Percentiles rank a stretch among this genome's conserved stretches.
These are phyloP conservation scores for Sander vitreus DNA, from an alignment of 2,113 vertebrate genomes.

Conservation along the genomic window DNA sequence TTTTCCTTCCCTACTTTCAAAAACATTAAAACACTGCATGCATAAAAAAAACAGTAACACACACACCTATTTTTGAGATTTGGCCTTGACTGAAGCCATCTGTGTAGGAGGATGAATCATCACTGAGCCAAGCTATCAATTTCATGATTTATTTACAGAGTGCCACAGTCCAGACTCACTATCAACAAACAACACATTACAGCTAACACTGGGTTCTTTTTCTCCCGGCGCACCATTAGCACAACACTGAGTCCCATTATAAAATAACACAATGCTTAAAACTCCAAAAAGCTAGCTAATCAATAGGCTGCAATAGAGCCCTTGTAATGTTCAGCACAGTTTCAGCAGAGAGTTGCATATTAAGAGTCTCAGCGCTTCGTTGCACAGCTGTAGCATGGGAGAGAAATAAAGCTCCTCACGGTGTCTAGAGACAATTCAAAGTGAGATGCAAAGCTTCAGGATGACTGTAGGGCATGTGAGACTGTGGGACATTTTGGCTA, in stretches of 20 bases:
- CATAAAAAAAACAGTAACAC: background rate
- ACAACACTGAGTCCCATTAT: slow-evolving; percentile 29
- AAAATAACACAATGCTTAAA: slow-evolving; percentile 44
- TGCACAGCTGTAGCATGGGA: slow-evolving; percentile 10
- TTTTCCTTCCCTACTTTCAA: slow-evolving; percentile 9
- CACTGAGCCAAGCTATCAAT: slow-evolving; percentile 24
- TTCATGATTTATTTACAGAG: slow-evolving; percentile 31
- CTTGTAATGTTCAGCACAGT: slow-evolving; percentile 38
- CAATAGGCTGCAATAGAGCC: slow-evolving; percentile 40
- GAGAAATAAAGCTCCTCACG: slow-evolving; percentile 1
- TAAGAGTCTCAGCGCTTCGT: background rate
- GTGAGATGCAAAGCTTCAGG: slow-evolving; percentile 30
- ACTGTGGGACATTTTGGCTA: background rate
- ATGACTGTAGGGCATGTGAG: background rate
- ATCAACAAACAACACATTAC: slow-evolving; percentile 27
- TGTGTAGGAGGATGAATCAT: slow-evolving; percentile 39
- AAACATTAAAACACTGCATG: slow-evolving; percentile 21
- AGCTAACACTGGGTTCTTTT: slow-evolving; percentile 14
- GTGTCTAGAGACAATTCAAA: slow-evolving; percentile 31
- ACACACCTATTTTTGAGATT: slow-evolving; percentile 9
- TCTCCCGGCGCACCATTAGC: slow-evolving; percentile 10
- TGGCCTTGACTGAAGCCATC: slow-evolving; percentile 39
- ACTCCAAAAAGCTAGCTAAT: slow-evolving; percentile 46
- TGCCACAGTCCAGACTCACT: slow-evolving; percentile 18
- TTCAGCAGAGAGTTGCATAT: slow-evolving; percentile 14